A percentile compares a stretch with the other conserved stretches of the same genome.
These are phyloP conservation scores for Dendroctonus ponderosae DNA, from an alignment of 1,140 invertebrate genomes.

Conservation along the genomic window DNA sequence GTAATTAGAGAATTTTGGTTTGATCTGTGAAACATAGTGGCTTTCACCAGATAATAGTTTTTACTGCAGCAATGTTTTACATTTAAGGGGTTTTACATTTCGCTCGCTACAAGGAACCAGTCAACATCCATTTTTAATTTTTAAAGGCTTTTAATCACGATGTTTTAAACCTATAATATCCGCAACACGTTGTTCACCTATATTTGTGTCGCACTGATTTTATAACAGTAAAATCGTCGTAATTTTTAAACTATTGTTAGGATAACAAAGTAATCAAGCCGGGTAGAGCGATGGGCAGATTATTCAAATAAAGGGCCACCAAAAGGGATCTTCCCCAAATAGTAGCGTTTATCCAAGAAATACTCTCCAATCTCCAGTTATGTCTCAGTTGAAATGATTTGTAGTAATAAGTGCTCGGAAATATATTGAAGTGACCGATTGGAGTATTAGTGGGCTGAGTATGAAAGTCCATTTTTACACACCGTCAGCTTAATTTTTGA, in stretches of 20 bases:
- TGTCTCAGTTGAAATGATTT: slow-evolving; percentile 21
- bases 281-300: slow-evolving; percentile 7
- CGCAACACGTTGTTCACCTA: not conserved
- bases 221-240: not conserved
- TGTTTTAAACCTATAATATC: not conserved
- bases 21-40: slow-evolving; percentile 5
- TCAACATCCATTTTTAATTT: not conserved
- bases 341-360: slow-evolving; percentile 12
- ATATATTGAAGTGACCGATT: slow-evolving; percentile 7
- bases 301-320: slow-evolving; percentile 8
- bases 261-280: not conserved
- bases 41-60: slow-evolving; percentile 13
- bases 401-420: slow-evolving; percentile 12
- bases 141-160: not conserved
- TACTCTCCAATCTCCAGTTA: slow-evolving; percentile 14
- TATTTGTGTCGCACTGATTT: too few relatives aligned
- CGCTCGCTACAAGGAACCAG: too few relatives aligned
- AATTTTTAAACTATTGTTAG: too few relatives aligned
- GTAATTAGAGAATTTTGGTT: slow-evolving; percentile 9
- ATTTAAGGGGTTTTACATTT: too few relatives aligned
- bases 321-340: slow-evolving; percentile 6
- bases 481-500: too few relatives aligned
- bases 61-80: slow-evolving; percentile 10
- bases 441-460: too few relatives aligned
- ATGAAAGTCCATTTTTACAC: too few relatives aligned